Evolutionary conservation across 2,113 vertebrate genomes (phyloP).

Genomic region (Synodontis membranacea): DNA sequence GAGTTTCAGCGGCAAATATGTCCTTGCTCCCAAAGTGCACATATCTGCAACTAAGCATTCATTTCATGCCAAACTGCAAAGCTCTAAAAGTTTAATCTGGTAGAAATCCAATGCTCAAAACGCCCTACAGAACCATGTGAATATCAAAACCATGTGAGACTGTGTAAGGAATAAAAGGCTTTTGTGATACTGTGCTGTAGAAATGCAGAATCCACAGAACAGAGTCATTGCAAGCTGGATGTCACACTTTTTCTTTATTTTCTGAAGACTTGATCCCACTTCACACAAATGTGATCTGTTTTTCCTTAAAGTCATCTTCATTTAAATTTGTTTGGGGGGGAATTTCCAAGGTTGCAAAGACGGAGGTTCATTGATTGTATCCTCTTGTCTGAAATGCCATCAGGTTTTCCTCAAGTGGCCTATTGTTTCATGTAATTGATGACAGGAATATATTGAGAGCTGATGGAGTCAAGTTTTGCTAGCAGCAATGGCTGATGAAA

Average conservation of each 20-base stretch:
- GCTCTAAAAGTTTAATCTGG: conserved; percentile 27
- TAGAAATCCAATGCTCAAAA: background rate
- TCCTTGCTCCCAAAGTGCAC: background rate
- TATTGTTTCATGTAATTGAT: background rate
- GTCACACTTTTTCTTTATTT: background rate
- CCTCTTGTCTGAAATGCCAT: background rate
- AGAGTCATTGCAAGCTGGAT: background rate
- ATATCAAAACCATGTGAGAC: conserved; percentile 41
- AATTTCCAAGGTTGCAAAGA: background rate
- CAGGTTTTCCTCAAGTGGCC: background rate
- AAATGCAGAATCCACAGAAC: conserved; percentile 37
- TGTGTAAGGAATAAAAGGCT: conserved; percentile 16
- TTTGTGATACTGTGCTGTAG: conserved; percentile 27
- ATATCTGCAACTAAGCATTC: conserved; percentile 5
- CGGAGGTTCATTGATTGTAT: background rate
- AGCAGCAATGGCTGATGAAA: background rate
- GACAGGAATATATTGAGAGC: background rate
- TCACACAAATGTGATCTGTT: background rate
- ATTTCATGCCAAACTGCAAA: conserved; percentile 30
- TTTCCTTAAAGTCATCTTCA: background rate
- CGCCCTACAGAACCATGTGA: conserved; percentile 21
- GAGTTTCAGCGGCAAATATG: background rate
- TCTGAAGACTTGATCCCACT: background rate
- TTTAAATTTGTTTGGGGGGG: background rate
- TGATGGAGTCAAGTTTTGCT: background rate